Evolutionary conservation across 2,888 invertebrate species (phyloP).

Genomic region (Crepidodera aurea): DNA sequence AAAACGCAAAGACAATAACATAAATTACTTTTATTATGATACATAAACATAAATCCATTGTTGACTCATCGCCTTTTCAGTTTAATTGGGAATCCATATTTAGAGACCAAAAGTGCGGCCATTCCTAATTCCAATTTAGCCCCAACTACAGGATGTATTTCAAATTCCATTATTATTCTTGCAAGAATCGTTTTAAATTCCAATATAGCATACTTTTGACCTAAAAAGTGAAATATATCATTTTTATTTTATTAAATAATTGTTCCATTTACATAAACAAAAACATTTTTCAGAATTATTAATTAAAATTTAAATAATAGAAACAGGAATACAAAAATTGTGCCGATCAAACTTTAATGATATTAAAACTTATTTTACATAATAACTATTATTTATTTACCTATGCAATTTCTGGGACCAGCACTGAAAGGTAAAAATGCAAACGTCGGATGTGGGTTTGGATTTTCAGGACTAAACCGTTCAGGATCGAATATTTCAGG

Average conservation of each 20-base stretch:
- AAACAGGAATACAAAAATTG: too few species aligned
- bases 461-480: constrained; percentile 57
- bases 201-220: constrained; percentile 71
- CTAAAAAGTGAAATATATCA: too few species aligned
- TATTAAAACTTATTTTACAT: too few species aligned
- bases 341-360: too few species aligned
- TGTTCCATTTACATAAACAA: too few species aligned
- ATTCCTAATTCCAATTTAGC: constrained; percentile 42
- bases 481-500: constrained; percentile 54
- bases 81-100: constrained; percentile 41
- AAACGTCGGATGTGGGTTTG: constrained; percentile 57
- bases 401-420: constrained; percentile 59
- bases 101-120: constrained; percentile 45
- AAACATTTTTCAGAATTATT: too few species aligned
- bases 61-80: too few species aligned
- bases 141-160: constrained; percentile 50
- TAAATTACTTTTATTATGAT: too few species aligned
- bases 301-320: too few species aligned
- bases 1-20: too few species aligned
- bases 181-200: constrained; percentile 70
- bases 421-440: constrained; percentile 60
- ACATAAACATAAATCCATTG: too few species aligned
- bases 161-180: constrained; percentile 65
- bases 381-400: constrained; percentile 28
- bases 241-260: too few species aligned